A percentile compares a stretch with the other conserved stretches of the same genome.
Conservation (phyloP, 2,888 invertebrate species). For the Hypselothyrea guttata region DNA sequence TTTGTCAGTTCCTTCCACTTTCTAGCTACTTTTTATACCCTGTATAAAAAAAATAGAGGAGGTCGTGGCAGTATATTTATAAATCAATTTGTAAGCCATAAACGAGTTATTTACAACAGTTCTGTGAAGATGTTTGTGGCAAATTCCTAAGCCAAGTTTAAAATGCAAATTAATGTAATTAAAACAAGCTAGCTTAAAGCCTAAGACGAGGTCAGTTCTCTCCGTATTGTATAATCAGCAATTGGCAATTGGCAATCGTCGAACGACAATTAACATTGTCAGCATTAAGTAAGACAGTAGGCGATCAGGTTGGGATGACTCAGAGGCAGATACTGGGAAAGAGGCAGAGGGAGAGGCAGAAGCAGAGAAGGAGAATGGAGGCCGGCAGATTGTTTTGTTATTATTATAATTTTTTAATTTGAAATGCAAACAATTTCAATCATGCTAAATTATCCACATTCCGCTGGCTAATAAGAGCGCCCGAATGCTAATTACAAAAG, state of each 20-base stretch:
- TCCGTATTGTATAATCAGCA: conserved; percentile 11
- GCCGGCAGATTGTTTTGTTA: conserved; percentile 15
- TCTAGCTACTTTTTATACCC: no score
- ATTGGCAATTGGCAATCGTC: conserved; percentile 37
- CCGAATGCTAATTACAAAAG: conserved; percentile 58
- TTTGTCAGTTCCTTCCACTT: no score
- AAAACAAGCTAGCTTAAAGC: no score
- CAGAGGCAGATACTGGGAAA: conserved; percentile 14
- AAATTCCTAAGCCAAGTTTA: no score
- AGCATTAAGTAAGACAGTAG: conserved; percentile 54
- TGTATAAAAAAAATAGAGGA: no score
- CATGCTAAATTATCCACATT: conserved; percentile 74
- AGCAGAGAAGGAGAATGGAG: not conserved
- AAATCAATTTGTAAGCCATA: no score
- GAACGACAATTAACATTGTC: conserved; percentile 33
- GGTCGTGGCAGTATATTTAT: no score
- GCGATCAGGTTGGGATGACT: conserved; percentile 45
- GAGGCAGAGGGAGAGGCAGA: conserved; percentile 37
- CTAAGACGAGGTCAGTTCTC: conserved; percentile 22
- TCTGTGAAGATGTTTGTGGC: no score
- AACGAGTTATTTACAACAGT: no score
- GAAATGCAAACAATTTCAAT: conserved; percentile 73
- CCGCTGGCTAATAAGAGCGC: conserved; percentile 56
- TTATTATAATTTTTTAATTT: conserved; percentile 40
- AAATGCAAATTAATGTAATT: no score